Evolutionary conservation across 2,888 invertebrate genomes (phyloP).

Genomic region (Clusia tigrina): DNA sequence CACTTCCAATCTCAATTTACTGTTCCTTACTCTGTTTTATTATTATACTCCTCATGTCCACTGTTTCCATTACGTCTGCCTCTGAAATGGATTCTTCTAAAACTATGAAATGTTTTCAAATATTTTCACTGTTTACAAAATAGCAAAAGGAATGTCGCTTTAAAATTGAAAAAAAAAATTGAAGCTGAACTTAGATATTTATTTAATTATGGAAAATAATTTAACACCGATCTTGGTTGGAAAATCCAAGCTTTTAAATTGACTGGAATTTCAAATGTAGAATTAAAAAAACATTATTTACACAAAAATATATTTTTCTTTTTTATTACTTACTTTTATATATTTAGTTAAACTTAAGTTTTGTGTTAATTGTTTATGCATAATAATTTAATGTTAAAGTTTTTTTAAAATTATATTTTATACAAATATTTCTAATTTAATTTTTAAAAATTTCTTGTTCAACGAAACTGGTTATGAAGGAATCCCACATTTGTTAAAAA

Average conservation of each 20-base stretch:
- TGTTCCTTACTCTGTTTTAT: no score
- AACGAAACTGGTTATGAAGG: slow-evolving; percentile 3
- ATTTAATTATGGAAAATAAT: slow-evolving; percentile 52
- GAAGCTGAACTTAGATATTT: slow-evolving; percentile 7
- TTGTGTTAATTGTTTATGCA: slow-evolving; percentile 11
- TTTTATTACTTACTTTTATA: not conserved
- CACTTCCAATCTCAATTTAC: no score
- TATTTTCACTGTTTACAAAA: not conserved
- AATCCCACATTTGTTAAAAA: slow-evolving; percentile 19
- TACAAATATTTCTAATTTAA: not conserved
- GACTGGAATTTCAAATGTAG: not conserved
- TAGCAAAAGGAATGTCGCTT: slow-evolving; percentile 37
- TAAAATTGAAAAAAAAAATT: slow-evolving; percentile 36
- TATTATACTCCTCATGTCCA: no score
- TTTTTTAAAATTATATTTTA: slow-evolving; percentile 5
- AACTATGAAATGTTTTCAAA: no score
- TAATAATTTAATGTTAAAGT: slow-evolving; percentile 4
- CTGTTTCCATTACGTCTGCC: no score
- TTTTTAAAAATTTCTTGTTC: not conserved
- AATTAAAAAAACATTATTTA: not conserved
- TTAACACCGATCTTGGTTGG: slow-evolving; percentile 30
- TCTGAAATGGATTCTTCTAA: no score
- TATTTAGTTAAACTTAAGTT: slow-evolving; percentile 15
- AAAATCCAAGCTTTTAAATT: slow-evolving; percentile 1
- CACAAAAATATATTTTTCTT: not conserved